phyloP scores from a whole-genome alignment of 2,113 vertebrate genomes.

The Acrocephalus kingi region DNA sequence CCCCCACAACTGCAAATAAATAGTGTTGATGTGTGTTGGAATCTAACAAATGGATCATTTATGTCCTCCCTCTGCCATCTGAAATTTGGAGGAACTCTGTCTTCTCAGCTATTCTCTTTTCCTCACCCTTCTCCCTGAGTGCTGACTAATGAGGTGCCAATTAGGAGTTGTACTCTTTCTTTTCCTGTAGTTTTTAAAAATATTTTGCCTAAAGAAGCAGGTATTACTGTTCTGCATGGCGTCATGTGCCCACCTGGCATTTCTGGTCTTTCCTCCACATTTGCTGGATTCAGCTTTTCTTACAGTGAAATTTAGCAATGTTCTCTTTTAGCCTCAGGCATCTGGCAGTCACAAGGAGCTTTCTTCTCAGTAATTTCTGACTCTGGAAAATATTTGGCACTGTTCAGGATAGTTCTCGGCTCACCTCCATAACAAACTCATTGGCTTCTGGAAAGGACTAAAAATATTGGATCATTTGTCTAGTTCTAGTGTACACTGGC shows the following conservation, averaged over 20 bases:
- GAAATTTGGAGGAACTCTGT: neutral
- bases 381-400: conserved; percentile 30
- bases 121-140: neutral
- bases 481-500: neutral
- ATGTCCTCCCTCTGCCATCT: neutral
- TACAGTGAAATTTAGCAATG: neutral
- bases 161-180: neutral
- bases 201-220: neutral
- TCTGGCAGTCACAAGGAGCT: neutral
- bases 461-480: neutral
- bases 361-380: conserved; percentile 12
- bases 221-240: neutral
- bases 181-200: neutral
- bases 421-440: conserved; percentile 13
- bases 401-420: neutral
- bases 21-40: neutral
- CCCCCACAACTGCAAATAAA: neutral
- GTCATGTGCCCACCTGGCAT: too few relatives aligned
- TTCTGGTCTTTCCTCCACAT: neutral
- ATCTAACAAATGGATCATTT: neutral
- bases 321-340: neutral
- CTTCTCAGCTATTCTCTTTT: neutral
- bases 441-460: conserved; percentile 9
- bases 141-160: neutral
- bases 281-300: neutral